Percentiles rank a stretch among this genome's conserved stretches.
Conservation (phyloP, 2,113 vertebrate species). For the Prinia subflava region DNA sequence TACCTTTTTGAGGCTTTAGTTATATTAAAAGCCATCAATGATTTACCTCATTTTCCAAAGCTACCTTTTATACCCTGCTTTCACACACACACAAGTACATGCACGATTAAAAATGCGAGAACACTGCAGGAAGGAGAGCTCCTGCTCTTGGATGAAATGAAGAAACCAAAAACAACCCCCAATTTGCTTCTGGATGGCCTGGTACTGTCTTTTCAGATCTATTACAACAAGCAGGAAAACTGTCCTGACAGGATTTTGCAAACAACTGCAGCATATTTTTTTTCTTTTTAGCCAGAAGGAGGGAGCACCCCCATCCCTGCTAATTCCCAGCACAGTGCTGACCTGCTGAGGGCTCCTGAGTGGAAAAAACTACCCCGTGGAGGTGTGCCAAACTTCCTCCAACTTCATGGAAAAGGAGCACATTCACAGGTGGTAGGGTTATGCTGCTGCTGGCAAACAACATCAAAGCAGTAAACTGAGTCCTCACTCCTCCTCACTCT, state of each 20-base stretch:
- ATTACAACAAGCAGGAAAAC: background rate
- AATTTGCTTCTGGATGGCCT: conserved; percentile 33
- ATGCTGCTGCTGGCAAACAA: background rate
- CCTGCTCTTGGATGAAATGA: background rate
- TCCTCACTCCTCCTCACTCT: background rate
- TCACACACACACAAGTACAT: background rate
- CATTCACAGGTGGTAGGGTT: fast-evolving
- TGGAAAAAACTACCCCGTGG: background rate
- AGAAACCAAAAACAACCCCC: background rate
- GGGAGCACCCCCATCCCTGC: background rate
- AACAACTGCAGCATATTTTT: background rate
- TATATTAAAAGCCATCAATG: background rate
- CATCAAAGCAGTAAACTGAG: background rate
- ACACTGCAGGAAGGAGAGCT: background rate
- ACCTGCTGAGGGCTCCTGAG: background rate
- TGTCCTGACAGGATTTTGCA: background rate
- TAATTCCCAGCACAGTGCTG: background rate
- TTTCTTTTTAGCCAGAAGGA: background rate
- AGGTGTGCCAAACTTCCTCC: background rate
- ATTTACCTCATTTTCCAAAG: background rate
- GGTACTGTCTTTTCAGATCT: conserved; percentile 34
- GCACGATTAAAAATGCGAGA: background rate
- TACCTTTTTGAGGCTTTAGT: background rate
- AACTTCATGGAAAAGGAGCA: background rate
- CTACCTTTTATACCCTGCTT: background rate